Base-by-base conservation (phyloP, 2,888 invertebrate species). In the Synergus gifuensis region DNA sequence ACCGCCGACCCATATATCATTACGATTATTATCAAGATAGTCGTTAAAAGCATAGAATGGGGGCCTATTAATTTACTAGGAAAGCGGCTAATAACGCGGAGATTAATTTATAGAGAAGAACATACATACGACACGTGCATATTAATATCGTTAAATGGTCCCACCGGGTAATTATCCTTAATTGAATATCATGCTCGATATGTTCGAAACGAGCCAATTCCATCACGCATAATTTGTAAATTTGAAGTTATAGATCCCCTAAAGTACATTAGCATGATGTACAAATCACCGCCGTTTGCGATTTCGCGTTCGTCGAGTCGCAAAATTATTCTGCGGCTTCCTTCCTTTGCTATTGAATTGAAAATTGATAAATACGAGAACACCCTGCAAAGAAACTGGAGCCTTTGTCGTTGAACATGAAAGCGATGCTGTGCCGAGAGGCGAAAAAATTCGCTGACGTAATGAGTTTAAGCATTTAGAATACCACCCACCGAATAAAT, bases 1-100 rank as follows among this genome's bases (percentile, higher is more conserved):
- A 83, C 82, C 12, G 12, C 49, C 49, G 49, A 49, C 12, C 49
- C 49, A 49, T 49, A 49, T 49, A 49, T 49, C 12, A 49, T 12
- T 46, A 46, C 46, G 12, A 46, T 46, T 46, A 46, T 12, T 46
- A 46, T 46, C 46, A 4, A 12, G 49, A 12, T 12, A 9, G 49
- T 49, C 49, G 12, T 49, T 49, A 49, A 49, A 49, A 49, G 49
- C 49, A 49, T 9, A 16, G 49, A 49, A 49, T 16, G 11, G 49
- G 12, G 49, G 12, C 49, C 4, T 46, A 16, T 49, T 49, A 9
- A 49, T 49, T 49, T 49, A 4, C 49, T 12, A 49, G 49, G 11
- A 49, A 49, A 49, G 49, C 12, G 2, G 49, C 49, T 12, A 49
- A 4, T 49, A 49, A 12, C 16, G 49, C 4, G 49, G 11, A 49